Conservation (phyloP, 2,113 vertebrate species). For the Phasianus colchicus region DNA sequence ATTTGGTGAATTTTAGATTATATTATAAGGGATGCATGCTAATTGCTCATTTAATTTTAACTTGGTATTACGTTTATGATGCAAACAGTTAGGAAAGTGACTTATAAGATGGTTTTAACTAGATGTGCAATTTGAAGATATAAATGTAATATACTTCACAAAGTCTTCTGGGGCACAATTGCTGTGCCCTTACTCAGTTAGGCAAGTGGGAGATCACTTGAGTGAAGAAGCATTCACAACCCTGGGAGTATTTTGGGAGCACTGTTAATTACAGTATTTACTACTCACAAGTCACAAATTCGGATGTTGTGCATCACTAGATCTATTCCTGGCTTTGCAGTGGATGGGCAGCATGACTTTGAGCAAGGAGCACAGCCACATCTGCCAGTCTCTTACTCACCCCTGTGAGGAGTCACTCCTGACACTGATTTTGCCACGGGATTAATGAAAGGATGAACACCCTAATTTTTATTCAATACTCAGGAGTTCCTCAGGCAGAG, state of each 20-base stretch:
- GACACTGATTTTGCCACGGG: background rate
- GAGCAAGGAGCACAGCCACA: background rate
- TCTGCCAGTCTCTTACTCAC: background rate
- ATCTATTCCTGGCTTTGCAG: background rate
- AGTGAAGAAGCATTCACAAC: background rate
- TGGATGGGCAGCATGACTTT: background rate
- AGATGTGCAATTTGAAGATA: constrained; percentile 1
- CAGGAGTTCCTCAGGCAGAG: background rate
- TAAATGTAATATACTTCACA: background rate
- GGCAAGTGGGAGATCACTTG: constrained; percentile 4
- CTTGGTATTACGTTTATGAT: background rate
- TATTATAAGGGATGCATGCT: background rate
- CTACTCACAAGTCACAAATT: background rate
- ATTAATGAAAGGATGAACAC: background rate
- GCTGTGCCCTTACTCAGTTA: background rate
- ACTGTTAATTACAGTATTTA: constrained; percentile 21
- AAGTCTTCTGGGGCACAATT: constrained; percentile 12
- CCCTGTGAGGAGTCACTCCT: background rate
- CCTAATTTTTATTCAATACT: background rate
- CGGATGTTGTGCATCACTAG: background rate
- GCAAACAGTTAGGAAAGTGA: constrained; percentile 18
- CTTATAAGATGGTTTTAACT: constrained; percentile 28
- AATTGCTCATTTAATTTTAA: constrained; percentile 54
- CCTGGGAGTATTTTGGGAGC: background rate
- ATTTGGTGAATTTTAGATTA: background rate